Percentiles rank a stretch among this genome's conserved stretches.
phyloP scores from a whole-genome alignment of 2,797 vertebrate genomes.

The Hephaestus fuliginosus region DNA sequence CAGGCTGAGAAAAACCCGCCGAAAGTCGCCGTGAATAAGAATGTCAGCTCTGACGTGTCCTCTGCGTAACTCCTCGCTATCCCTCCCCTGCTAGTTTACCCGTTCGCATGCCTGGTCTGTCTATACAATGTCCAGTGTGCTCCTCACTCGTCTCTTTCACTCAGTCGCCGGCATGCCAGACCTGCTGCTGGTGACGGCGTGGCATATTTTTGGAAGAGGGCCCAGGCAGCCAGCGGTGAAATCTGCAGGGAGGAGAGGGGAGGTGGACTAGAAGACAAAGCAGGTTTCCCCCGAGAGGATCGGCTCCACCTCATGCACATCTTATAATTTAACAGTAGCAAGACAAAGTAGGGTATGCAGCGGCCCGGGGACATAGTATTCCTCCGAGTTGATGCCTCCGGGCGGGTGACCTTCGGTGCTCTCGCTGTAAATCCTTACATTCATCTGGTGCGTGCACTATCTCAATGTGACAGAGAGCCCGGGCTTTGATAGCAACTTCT shows the following conservation, averaged over 20 bases:
- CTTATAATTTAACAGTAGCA: conserved; percentile 32
- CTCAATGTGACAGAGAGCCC: conserved; percentile 44
- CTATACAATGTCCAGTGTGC: conserved; percentile 10
- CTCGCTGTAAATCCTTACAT: conserved; percentile 60
- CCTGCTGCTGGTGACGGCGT: neutral
- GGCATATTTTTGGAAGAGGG: conserved; percentile 25
- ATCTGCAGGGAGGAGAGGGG: conserved; percentile 17
- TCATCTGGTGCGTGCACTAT: conserved; percentile 37
- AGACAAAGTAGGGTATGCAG: conserved; percentile 29
- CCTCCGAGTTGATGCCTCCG: conserved; percentile 19
- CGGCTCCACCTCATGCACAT: conserved; percentile 15
- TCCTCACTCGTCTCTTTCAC: neutral
- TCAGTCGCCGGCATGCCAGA: neutral
- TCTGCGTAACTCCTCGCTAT: conserved; percentile 34
- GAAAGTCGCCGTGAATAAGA: conserved; percentile 37
- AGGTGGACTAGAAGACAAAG: conserved; percentile 17
- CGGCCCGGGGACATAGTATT: conserved; percentile 6
- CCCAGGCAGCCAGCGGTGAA: conserved; percentile 1
- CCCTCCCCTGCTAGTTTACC: neutral
- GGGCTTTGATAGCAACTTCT: conserved; percentile 49
- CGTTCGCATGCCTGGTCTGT: neutral
- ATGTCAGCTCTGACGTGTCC: conserved; percentile 55
- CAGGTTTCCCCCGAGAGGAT: conserved; percentile 6
- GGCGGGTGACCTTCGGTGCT: conserved; percentile 55
- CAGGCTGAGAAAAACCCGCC: conserved; percentile 8